These are phyloP conservation scores for Pitangus sulphuratus DNA, from an alignment of 2,797 vertebrate genomes.

Conservation along the genomic window DNA sequence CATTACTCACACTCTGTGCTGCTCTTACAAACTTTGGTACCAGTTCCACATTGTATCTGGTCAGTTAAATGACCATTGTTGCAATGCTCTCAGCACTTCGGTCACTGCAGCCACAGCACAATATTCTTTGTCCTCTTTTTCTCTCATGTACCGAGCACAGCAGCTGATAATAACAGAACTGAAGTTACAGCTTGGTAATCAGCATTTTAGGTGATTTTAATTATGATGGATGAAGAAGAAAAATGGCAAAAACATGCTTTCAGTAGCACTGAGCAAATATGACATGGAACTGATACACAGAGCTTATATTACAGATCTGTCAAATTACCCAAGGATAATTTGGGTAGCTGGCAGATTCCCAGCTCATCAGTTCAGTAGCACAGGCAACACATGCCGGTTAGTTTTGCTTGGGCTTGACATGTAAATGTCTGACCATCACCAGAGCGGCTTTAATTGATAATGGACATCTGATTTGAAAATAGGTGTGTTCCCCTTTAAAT, in stretches of 20 bases:
- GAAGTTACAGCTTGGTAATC: constrained; percentile 55
- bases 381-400: constrained; percentile 36
- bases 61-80: constrained; percentile 27
- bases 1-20: constrained; percentile 6
- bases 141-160: neutral
- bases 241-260: constrained; percentile 55
- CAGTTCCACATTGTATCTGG: constrained; percentile 22
- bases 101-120: neutral
- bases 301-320: constrained; percentile 71
- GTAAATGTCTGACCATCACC: constrained; percentile 37
- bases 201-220: constrained; percentile 56
- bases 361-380: constrained; percentile 60
- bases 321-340: constrained; percentile 72
- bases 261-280: constrained; percentile 62
- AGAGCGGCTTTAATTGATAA: constrained; percentile 64
- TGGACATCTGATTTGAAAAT: constrained; percentile 49
- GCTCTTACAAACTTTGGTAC: neutral
- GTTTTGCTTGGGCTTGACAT: constrained; percentile 45
- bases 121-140: constrained; percentile 4
- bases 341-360: constrained; percentile 68
- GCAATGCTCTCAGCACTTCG: neutral
- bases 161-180: constrained; percentile 37
- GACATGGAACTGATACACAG: constrained; percentile 59
- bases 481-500: constrained; percentile 66
- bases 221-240: constrained; percentile 60